phyloP scores from a whole-genome alignment of 2,113 vertebrate genomes.

The Eurystomus gularis region DNA sequence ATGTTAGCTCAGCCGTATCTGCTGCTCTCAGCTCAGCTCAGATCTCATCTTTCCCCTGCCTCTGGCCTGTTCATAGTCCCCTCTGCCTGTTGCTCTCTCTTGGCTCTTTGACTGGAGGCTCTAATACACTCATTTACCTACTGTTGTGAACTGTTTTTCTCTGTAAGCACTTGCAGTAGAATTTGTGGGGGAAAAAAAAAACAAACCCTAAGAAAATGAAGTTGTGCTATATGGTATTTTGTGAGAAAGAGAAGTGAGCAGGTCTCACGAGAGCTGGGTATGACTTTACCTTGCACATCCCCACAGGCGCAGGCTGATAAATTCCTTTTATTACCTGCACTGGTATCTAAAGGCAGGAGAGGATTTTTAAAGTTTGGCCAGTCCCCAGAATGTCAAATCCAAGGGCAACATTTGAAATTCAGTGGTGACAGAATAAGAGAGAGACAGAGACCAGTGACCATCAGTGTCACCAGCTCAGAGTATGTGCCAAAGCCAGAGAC shows the following conservation, averaged over 20 bases:
- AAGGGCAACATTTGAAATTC: conserved; percentile 60
- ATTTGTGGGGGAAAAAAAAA: not conserved
- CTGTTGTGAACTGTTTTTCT: conserved; percentile 1
- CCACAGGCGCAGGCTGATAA: conserved; percentile 44
- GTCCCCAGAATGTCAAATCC: conserved; percentile 53
- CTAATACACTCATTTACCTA: conserved; percentile 7
- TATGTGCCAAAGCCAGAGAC: conserved; percentile 15
- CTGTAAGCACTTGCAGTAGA: not conserved
- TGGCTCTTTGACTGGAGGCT: not conserved
- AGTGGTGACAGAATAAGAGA: conserved; percentile 44
- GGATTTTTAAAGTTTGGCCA: conserved; percentile 54
- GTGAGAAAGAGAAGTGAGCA: not conserved
- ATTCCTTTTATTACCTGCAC: conserved; percentile 57
- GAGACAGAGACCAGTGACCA: conserved; percentile 45
- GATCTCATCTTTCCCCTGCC: not conserved
- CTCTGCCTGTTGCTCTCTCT: not conserved
- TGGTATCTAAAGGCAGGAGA: not conserved
- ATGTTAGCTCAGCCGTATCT: not conserved
- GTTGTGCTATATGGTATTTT: not conserved
- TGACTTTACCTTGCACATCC: conserved; percentile 52
- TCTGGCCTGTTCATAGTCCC: not conserved
- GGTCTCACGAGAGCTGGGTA: conserved; percentile 12
- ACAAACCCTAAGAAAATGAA: conserved; percentile 2
- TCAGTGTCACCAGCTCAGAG: conserved; percentile 47
- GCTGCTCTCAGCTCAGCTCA: not conserved